These are phyloP conservation scores for Trissoscelio sp. DNA, from an alignment of 2,888 invertebrate species.

Conservation along the genomic window DNA sequence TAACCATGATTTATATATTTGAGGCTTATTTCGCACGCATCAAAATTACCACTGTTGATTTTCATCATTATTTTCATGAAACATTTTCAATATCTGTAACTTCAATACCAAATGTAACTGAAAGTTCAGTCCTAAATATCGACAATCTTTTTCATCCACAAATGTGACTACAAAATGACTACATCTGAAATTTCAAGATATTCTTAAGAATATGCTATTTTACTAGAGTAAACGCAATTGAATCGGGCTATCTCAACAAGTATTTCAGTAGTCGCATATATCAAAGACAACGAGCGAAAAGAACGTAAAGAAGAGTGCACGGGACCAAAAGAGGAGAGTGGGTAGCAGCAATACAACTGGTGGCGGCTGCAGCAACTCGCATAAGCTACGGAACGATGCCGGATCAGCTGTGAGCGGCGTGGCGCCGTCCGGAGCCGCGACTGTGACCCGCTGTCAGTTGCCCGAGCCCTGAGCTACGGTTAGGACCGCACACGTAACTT, in stretches of 20 bases:
- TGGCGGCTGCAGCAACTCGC: slow-evolving; percentile 43
- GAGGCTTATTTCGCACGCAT: too few relatives aligned
- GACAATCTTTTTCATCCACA: too few relatives aligned
- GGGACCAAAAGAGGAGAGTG: slow-evolving; percentile 34
- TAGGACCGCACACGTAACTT: slow-evolving; percentile 79
- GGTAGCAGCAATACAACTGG: slow-evolving; percentile 41
- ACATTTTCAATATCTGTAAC: too few relatives aligned
- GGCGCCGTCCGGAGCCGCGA: slow-evolving; percentile 70
- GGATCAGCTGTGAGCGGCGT: slow-evolving; percentile 72
- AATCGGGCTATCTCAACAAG: not conserved
- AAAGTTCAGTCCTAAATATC: too few relatives aligned
- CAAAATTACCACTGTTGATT: too few relatives aligned
- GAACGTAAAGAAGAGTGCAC: slow-evolving; percentile 14
- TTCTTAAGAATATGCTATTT: too few relatives aligned
- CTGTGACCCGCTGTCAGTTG: slow-evolving; percentile 82
- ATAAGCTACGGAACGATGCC: slow-evolving; percentile 45
- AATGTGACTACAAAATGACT: too few relatives aligned
- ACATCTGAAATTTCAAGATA: too few relatives aligned
- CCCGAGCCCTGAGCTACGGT: slow-evolving; percentile 83
- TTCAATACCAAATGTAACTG: too few relatives aligned
- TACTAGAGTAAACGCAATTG: too few relatives aligned
- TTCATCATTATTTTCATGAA: too few relatives aligned
- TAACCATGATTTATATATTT: too few relatives aligned
- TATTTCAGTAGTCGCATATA: slow-evolving; percentile 41
- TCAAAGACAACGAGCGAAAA: slow-evolving; percentile 25